phyloP scores from a whole-genome alignment of 2,113 vertebrate genomes.

The Myxocyprinus asiaticus region DNA sequence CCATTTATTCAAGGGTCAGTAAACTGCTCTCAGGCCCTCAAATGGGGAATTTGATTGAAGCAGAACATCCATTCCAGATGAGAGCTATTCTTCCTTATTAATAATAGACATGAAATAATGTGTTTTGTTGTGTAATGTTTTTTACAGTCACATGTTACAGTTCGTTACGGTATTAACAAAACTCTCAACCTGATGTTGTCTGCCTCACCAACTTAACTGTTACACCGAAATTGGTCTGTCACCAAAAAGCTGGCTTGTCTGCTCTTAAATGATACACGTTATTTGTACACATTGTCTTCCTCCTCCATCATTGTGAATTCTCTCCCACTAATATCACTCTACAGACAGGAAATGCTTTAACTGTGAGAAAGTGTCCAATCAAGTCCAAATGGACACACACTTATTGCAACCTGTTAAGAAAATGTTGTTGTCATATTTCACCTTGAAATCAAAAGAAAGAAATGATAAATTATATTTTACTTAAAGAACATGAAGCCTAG shows the following conservation, averaged over 20 bases:
- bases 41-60: constrained; percentile 6
- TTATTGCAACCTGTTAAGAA: too few species aligned
- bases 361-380: neutral
- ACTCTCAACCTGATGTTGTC: too few species aligned
- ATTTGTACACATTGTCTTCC: neutral
- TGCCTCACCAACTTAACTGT: too few species aligned
- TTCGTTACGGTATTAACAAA: too few species aligned
- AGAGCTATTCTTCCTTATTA: neutral
- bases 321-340: neutral
- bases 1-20: constrained; percentile 15
- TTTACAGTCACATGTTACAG: too few species aligned
- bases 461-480: too few species aligned
- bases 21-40: constrained; percentile 27
- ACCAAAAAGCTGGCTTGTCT: neutral
- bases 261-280: neutral
- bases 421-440: too few species aligned
- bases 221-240: too few species aligned
- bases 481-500: too few species aligned
- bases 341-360: neutral
- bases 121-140: neutral
- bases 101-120: too few species aligned
- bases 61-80: constrained; percentile 20
- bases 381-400: neutral
- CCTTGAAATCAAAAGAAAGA: too few species aligned
- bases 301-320: neutral